phyloP scores from a whole-genome alignment of 2,888 invertebrate genomes.

The Zelleria hepariella region DNA sequence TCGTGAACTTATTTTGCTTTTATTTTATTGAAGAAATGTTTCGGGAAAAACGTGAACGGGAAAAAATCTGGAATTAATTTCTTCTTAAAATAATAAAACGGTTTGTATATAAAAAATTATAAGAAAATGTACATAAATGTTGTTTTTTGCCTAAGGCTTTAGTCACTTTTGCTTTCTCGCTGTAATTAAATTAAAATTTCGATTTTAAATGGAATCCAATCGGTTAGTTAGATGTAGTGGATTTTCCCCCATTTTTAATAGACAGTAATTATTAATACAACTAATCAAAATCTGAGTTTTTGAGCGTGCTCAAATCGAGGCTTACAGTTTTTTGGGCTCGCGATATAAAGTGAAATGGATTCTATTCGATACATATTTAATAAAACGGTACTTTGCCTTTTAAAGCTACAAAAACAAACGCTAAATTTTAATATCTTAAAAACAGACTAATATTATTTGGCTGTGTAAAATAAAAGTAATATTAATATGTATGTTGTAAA shows the following conservation, averaged over 20 bases:
- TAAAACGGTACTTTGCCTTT: not conserved
- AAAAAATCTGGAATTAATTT: too few relatives aligned
- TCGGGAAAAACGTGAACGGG: too few relatives aligned
- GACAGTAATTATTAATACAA: too few relatives aligned
- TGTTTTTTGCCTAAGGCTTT: not conserved
- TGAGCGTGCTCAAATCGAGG: too few relatives aligned
- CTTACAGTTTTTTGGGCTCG: too few relatives aligned
- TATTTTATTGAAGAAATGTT: too few relatives aligned
- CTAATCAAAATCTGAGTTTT: too few relatives aligned
- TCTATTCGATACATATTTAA: not conserved
- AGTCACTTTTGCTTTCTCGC: not conserved
- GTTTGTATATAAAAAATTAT: not conserved
- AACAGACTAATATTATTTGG: not conserved
- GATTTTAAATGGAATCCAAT: not conserved
- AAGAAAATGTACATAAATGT: not conserved
- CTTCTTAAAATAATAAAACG: not conserved
- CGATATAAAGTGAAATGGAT: too few relatives aligned
- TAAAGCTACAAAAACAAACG: not conserved
- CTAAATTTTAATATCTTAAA: not conserved
- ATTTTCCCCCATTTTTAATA: too few relatives aligned
- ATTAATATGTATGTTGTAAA: not conserved
- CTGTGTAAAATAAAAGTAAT: not conserved
- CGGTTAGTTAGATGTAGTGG: not conserved
- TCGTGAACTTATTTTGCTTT: too few relatives aligned
- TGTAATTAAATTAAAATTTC: not conserved